These are phyloP conservation scores for Numenius phaeopus DNA, from an alignment of 2,797 vertebrate genomes.

Conservation along the genomic window DNA sequence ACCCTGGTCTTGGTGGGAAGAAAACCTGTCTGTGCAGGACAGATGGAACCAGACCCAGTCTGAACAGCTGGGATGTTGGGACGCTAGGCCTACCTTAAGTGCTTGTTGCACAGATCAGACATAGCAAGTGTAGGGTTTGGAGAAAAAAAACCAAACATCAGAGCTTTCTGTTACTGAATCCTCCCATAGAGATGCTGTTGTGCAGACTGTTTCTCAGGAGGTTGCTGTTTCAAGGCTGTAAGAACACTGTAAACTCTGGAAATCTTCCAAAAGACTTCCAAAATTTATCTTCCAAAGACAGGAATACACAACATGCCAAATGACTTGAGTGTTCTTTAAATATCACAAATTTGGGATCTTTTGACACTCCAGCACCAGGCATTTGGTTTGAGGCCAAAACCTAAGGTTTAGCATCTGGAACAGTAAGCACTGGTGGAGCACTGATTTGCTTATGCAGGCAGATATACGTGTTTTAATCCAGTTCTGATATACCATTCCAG, in stretches of 20 bases:
- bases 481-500: background rate
- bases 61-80: background rate
- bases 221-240: background rate
- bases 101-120: background rate
- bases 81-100: background rate
- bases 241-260: background rate
- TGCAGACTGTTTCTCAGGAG: background rate
- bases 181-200: background rate
- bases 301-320: background rate
- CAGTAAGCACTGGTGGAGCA: background rate
- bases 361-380: background rate
- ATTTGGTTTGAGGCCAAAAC: background rate
- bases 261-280: background rate
- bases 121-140: rapidly evolving
- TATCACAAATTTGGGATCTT: background rate
- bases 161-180: background rate
- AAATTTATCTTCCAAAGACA: background rate
- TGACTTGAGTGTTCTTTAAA: background rate
- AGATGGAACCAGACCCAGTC: background rate
- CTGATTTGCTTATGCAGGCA: background rate
- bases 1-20: background rate
- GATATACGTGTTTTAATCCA: background rate
- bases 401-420: background rate
- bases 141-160: background rate
- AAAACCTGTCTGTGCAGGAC: background rate